Conservation (phyloP, 1,140 invertebrate genomes). For the Achroia grisella region DNA sequence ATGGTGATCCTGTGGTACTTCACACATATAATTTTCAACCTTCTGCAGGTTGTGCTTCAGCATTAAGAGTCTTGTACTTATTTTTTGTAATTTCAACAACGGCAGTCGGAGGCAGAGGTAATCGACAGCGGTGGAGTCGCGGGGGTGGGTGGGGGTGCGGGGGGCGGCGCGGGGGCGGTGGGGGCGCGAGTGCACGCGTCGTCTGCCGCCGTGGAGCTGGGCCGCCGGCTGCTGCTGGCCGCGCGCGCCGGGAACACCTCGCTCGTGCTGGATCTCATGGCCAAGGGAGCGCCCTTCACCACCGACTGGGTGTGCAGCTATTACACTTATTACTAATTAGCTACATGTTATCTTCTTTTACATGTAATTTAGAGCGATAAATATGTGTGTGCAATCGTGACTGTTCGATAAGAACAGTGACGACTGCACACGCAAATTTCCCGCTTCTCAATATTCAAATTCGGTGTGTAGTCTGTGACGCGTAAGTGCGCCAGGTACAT, state of each 20-base stretch:
- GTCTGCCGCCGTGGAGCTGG: conserved; percentile 77
- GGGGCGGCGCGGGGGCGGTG: conserved; percentile 11
- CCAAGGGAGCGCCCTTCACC: conserved; percentile 91
- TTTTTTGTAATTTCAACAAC: not conserved
- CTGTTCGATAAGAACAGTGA: too few species aligned
- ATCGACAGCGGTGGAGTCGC: too few species aligned
- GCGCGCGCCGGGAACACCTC: conserved; percentile 86
- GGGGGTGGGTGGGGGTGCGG: not conserved
- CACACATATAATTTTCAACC: not conserved
- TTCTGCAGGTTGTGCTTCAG: too few species aligned
- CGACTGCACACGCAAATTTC: too few species aligned
- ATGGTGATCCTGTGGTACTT: not conserved
- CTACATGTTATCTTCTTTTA: too few species aligned
- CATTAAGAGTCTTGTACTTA: not conserved
- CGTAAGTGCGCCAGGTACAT: too few species aligned
- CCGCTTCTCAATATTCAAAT: too few species aligned
- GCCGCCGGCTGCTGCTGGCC: conserved; percentile 86
- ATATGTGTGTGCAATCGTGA: too few species aligned
- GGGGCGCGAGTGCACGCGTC: conserved; percentile 9
- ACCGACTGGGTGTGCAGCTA: conserved; percentile 86
- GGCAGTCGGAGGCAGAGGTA: not conserved
- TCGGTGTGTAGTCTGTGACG: too few species aligned
- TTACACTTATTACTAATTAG: too few species aligned
- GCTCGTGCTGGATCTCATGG: conserved; percentile 85
- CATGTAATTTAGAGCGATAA: too few species aligned